Evolutionary conservation across 2,113 vertebrate species (phyloP).

Genomic region (Burhinus oedicnemus): DNA sequence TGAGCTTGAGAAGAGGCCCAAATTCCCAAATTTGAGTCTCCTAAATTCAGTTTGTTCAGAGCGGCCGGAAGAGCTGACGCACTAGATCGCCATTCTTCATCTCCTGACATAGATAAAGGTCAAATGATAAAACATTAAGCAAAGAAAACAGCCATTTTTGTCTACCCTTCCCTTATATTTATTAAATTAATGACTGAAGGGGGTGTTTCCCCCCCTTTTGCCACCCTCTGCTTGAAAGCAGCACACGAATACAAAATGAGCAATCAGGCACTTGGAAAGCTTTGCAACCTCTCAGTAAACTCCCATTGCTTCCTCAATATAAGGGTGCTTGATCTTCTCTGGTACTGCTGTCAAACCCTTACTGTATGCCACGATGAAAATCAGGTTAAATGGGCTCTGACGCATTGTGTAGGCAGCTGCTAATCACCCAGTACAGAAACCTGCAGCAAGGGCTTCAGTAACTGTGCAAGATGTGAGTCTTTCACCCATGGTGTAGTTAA

Average conservation of each 20-base stretch:
- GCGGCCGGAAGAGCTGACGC: accelerated
- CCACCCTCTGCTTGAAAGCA: background rate
- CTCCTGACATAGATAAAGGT: background rate
- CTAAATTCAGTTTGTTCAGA: background rate
- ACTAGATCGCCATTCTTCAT: background rate
- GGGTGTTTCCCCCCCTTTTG: background rate
- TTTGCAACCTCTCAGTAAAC: background rate
- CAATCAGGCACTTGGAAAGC: background rate
- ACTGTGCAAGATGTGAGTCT: background rate
- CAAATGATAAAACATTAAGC: background rate
- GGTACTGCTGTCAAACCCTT: background rate
- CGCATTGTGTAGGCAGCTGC: background rate
- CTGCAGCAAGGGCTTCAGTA: background rate
- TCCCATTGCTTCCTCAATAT: background rate
- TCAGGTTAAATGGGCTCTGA: background rate
- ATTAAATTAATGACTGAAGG: background rate
- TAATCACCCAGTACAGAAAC: background rate
- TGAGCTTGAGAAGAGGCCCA: background rate
- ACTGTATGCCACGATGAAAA: background rate
- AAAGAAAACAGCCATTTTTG: background rate
- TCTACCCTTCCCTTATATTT: background rate
- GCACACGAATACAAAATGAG: background rate
- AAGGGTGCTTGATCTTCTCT: background rate
- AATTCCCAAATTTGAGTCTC: background rate
- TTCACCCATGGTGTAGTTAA: background rate